Evolutionary conservation across 35 echinoderm and acorn worm genomes (phyloP).

Genomic region (Hemicentrotus pulcherrimus): DNA sequence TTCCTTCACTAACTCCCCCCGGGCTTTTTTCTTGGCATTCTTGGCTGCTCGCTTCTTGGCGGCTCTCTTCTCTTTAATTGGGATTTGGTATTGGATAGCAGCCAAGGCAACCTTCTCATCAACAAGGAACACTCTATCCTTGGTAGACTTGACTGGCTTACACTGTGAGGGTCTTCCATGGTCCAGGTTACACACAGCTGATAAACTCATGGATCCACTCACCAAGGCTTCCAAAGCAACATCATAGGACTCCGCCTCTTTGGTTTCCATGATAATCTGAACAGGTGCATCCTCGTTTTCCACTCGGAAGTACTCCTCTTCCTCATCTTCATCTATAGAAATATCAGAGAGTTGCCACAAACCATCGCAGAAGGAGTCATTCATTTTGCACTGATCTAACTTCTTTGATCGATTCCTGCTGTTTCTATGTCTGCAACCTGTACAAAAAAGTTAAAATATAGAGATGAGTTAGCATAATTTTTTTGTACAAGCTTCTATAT

Average conservation of each 20-base stretch:
- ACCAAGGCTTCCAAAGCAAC: neutral
- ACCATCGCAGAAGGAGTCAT: neutral
- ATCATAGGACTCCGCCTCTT: neutral
- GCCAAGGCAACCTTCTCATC: neutral
- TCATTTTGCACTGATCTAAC: neutral
- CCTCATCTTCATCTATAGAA: neutral
- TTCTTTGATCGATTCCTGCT: slow-evolving; percentile 36
- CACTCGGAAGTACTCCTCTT: neutral
- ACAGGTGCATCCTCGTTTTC: neutral
- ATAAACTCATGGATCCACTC: neutral
- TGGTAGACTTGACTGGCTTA: neutral
- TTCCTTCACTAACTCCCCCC: neutral
- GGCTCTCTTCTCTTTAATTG: neutral
- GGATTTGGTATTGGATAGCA: slow-evolving; percentile 22
- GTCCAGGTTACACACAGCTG: neutral
- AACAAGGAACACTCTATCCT: slow-evolving; percentile 12
- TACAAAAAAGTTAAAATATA: neutral
- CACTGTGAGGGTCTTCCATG: neutral
- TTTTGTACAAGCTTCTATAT: neutral
- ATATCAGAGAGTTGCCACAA: neutral
- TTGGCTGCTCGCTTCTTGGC: neutral
- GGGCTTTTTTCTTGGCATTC: neutral
- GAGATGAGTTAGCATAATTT: neutral
- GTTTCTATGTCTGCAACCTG: neutral
- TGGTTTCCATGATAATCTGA: neutral